A percentile compares a stretch with the other conserved stretches of the same genome.
Conservation (phyloP, 1,140 invertebrate species). For the Leptinotarsa lineolata region DNA sequence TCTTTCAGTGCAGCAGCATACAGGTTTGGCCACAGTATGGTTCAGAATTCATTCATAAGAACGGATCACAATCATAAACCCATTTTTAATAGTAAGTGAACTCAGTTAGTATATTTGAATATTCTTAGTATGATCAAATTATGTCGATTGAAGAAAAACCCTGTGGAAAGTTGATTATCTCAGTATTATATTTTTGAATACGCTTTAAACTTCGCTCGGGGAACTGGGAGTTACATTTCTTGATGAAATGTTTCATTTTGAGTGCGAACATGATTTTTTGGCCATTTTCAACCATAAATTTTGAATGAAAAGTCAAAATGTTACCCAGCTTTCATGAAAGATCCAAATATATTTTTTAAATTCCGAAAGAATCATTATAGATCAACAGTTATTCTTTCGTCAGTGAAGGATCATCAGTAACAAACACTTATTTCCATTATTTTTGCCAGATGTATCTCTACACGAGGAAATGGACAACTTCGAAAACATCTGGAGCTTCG, state of each 20-base stretch:
- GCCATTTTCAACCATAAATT: no score
- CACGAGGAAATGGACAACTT: slow-evolving; percentile 95
- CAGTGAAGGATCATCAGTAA: no score
- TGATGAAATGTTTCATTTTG: no score
- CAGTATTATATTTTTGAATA: no score
- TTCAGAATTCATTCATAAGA: slow-evolving; percentile 76
- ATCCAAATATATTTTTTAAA: no score
- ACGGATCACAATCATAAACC: slow-evolving; percentile 68
- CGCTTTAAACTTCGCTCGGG: no score
- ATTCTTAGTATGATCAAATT: neutral
- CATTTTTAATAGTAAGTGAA: slow-evolving; percentile 68
- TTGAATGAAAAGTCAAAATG: no score
- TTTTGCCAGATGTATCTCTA: slow-evolving; percentile 68
- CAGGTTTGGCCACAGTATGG: slow-evolving; percentile 92
- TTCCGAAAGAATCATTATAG: no score
- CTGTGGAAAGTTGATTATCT: slow-evolving; percentile 52
- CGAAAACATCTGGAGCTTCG: slow-evolving; percentile 79
- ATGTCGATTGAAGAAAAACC: slow-evolving; percentile 25
- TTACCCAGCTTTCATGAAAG: no score
- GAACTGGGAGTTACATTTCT: no score
- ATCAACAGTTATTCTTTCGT: no score
- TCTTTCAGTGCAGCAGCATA: slow-evolving; percentile 94
- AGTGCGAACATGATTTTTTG: no score
- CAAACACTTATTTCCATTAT: neutral
- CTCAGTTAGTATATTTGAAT: neutral